Conservation (phyloP, 1,140 invertebrate genomes). For the Pseudomyrmex gracilis region DNA sequence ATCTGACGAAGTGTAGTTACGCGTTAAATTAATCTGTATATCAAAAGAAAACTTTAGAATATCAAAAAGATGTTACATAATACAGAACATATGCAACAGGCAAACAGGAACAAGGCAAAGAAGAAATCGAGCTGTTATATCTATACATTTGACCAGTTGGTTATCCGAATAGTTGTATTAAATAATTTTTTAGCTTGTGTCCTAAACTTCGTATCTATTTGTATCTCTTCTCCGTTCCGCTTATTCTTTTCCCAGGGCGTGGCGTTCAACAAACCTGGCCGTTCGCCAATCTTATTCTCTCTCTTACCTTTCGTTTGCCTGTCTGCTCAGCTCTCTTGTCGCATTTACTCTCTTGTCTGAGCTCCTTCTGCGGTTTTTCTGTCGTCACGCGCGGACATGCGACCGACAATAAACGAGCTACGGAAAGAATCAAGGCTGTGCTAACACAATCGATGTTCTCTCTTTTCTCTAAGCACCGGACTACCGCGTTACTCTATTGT, state of each 20-base stretch:
- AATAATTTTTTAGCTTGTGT: slow-evolving; percentile 68
- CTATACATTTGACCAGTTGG: slow-evolving; percentile 44
- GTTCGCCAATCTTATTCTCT: slow-evolving; percentile 68
- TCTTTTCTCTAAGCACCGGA: slow-evolving; percentile 2
- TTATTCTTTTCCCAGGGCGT: slow-evolving; percentile 77
- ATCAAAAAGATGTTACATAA: slow-evolving; percentile 34
- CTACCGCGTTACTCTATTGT: slow-evolving; percentile 23
- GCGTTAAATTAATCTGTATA: slow-evolving; percentile 13
- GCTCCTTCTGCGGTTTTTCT: slow-evolving; percentile 19
- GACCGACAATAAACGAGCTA: slow-evolving; percentile 34
- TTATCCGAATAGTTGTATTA: slow-evolving; percentile 68
- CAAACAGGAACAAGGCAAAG: slow-evolving; percentile 39
- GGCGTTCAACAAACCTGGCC: slow-evolving; percentile 81
- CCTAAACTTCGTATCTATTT: slow-evolving; percentile 16
- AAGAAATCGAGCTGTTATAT: slow-evolving; percentile 43
- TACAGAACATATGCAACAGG: slow-evolving; percentile 65
- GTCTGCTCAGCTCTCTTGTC: background rate
- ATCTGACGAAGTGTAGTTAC: background rate
- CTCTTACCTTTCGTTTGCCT: slow-evolving; percentile 37
- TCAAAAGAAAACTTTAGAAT: slow-evolving; percentile 39
- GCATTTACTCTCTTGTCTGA: background rate
- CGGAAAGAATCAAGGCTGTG: slow-evolving; percentile 64
- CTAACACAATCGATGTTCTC: slow-evolving; percentile 62
- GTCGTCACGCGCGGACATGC: slow-evolving; percentile 12
- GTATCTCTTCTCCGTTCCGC: slow-evolving; percentile 56